These are phyloP conservation scores for Panagrolaimus sp. DNA, from an alignment of 1,140 invertebrate genomes.

Conservation along the genomic window DNA sequence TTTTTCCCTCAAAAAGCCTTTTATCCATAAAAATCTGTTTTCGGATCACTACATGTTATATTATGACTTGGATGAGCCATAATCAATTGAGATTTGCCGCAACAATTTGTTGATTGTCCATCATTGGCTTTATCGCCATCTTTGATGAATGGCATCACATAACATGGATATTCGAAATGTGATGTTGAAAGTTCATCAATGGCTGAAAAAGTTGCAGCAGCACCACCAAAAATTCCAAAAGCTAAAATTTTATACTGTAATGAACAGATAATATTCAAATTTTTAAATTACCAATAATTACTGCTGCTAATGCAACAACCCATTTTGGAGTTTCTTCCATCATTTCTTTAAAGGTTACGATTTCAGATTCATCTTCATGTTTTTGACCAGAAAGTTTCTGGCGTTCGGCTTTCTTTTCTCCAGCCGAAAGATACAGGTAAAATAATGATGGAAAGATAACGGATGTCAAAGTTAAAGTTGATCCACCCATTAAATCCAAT, in stretches of 20 bases:
- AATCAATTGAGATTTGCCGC: constrained; percentile 45
- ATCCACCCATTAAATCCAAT: constrained; percentile 77
- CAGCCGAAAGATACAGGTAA: constrained; percentile 50
- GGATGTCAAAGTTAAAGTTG: constrained; percentile 69
- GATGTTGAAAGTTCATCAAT: constrained; percentile 44
- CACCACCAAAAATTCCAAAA: constrained; percentile 48
- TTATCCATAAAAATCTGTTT: constrained; percentile 20
- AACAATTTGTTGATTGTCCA: constrained; percentile 42
- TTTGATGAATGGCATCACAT: constrained; percentile 46
- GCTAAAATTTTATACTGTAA: constrained; percentile 31
- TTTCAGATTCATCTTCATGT: constrained; percentile 19
- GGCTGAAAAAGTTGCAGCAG: constrained; percentile 54
- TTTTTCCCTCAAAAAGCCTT: neutral
- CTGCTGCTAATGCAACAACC: constrained; percentile 17
- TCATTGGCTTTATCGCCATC: neutral
- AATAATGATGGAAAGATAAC: constrained; percentile 60
- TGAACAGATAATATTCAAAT: neutral
- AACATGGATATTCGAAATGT: constrained; percentile 51
- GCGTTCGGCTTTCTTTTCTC: constrained; percentile 22
- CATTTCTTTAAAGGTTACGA: constrained; percentile 2
- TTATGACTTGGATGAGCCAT: constrained; percentile 9
- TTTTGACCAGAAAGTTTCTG: neutral
- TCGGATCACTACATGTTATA: constrained; percentile 17
- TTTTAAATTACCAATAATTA: constrained; percentile 17
- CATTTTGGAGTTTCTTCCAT: constrained; percentile 18